These are phyloP conservation scores for Semnornis frantzii DNA, from an alignment of 2,113 vertebrate species.

Conservation along the genomic window DNA sequence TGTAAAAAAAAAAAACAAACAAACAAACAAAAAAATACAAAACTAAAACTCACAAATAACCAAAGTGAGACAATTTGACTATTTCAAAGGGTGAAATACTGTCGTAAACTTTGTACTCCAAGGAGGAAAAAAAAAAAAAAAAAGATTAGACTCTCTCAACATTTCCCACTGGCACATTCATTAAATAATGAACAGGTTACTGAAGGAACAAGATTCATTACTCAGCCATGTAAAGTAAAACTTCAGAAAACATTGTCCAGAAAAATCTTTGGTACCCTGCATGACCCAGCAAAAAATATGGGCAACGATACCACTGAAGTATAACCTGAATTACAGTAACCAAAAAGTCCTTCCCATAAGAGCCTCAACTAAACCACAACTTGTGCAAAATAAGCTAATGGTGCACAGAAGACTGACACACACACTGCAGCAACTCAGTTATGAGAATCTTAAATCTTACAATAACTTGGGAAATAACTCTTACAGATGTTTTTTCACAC, in stretches of 20 bases:
- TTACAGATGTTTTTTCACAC: neutral
- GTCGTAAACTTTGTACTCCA: neutral
- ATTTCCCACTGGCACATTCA: neutral
- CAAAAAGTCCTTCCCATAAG: neutral
- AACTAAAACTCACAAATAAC: neutral
- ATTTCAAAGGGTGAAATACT: neutral
- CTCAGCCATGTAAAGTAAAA: neutral
- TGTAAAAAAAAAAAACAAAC: neutral
- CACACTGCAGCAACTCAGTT: neutral
- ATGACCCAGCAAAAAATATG: neutral
- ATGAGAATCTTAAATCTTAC: neutral
- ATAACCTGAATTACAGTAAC: neutral
- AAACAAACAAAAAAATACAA: neutral
- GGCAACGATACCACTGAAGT: neutral
- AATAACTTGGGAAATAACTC: neutral
- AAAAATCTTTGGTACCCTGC: neutral
- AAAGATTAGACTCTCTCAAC: neutral
- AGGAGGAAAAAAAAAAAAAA: neutral
- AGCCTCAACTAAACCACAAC: neutral
- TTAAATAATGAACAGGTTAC: neutral
- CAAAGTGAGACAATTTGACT: neutral
- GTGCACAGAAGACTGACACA: neutral
- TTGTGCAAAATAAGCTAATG: neutral
- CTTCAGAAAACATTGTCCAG: neutral
- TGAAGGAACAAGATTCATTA: neutral